A percentile compares a stretch with the other conserved stretches of the same genome.
Conservation (phyloP, 2,113 vertebrate genomes). For the Callopanchax toddi region DNA sequence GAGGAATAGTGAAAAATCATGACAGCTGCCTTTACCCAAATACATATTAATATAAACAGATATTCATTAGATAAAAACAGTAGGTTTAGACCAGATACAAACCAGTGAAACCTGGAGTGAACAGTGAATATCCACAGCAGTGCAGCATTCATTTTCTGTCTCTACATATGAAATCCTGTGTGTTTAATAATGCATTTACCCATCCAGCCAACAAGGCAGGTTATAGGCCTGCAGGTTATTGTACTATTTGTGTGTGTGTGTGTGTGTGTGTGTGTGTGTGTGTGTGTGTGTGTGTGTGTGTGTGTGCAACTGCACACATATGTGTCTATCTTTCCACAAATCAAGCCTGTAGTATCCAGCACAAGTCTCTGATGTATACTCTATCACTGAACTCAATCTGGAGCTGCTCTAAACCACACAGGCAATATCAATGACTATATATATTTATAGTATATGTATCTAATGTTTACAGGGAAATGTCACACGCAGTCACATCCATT, state of each 20-base stretch:
- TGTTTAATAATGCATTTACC: slow-evolving; percentile 77
- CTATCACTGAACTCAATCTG: slow-evolving; percentile 70
- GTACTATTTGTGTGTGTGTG: slow-evolving; percentile 36
- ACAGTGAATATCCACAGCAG: slow-evolving; percentile 37
- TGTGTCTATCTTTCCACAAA: slow-evolving; percentile 45
- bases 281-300: slow-evolving; percentile 18
- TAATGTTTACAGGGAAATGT: slow-evolving; percentile 74
- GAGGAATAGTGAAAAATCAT: neutral
- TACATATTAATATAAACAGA: neutral
- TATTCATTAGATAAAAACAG: slow-evolving; percentile 22
- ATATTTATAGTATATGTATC: slow-evolving; percentile 61
- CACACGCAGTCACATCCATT: slow-evolving; percentile 68
- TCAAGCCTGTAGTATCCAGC: slow-evolving; percentile 52
- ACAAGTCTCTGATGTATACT: slow-evolving; percentile 67
- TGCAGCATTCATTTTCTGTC: slow-evolving; percentile 65
- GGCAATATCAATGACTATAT: slow-evolving; percentile 71
- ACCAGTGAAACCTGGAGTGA: slow-evolving; percentile 23
- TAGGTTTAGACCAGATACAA: slow-evolving; percentile 18
- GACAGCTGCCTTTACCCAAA: slow-evolving; percentile 1
- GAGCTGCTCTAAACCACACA: slow-evolving; percentile 63
- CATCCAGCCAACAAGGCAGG: slow-evolving; percentile 63
- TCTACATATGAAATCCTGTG: slow-evolving; percentile 68
- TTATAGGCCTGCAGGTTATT: slow-evolving; percentile 69
- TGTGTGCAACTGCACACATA: neutral
- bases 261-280: slow-evolving; percentile 9